Conservation (phyloP, 2,888 invertebrate species). For the Pilophorus perplexus region DNA sequence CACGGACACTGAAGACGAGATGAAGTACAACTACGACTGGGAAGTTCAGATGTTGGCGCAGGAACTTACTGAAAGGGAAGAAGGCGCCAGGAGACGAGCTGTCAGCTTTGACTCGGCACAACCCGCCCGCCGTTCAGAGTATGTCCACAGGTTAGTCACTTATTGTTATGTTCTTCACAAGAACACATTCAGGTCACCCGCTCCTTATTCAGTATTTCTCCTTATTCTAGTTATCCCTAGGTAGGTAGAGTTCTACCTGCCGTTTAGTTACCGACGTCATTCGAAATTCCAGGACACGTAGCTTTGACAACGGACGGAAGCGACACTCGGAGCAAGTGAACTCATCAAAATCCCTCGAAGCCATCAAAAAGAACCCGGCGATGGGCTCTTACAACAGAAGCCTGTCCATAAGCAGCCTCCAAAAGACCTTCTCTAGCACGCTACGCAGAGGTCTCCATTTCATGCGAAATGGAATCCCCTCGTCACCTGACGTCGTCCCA, state of each 20-base stretch:
- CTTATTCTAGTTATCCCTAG: too few relatives aligned
- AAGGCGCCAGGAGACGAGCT: constrained; percentile 35
- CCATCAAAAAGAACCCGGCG: neutral
- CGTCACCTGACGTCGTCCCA: constrained; percentile 44
- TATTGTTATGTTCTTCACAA: too few relatives aligned
- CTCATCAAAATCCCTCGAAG: constrained; percentile 9
- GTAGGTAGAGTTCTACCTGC: too few relatives aligned
- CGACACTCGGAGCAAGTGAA: neutral
- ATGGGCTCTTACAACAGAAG: constrained; percentile 3
- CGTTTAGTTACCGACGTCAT: too few relatives aligned
- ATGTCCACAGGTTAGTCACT: too few relatives aligned
- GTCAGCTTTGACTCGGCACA: constrained; percentile 42
- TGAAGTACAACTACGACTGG: constrained; percentile 61
- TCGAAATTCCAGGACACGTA: constrained; percentile 17
- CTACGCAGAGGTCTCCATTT: constrained; percentile 30
- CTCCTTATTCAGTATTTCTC: too few relatives aligned
- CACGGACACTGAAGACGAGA: constrained; percentile 40
- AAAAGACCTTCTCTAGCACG: constrained; percentile 28
- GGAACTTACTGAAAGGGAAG: constrained; percentile 56
- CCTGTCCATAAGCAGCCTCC: constrained; percentile 32
- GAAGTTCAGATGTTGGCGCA: constrained; percentile 76
- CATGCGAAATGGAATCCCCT: constrained; percentile 18
- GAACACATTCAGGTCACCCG: neutral
- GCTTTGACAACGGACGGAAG: constrained; percentile 16
- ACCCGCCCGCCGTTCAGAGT: constrained; percentile 16